A percentile compares a stretch with the other conserved stretches of the same genome.
phyloP scores from a whole-genome alignment of 2,113 vertebrate genomes.

The Catharus fuscescens region DNA sequence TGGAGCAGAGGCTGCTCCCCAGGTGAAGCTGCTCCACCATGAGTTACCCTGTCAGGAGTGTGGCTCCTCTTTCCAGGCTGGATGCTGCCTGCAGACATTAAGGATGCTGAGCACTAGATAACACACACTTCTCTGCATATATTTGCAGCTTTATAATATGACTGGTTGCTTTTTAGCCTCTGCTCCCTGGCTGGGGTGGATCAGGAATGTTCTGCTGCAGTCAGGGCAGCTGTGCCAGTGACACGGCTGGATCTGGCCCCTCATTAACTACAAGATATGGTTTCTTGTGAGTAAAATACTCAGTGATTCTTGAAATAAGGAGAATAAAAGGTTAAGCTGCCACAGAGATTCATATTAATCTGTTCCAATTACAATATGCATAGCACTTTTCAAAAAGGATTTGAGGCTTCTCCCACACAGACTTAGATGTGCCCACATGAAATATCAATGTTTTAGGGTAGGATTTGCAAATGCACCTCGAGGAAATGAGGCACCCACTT shows the following conservation, averaged over 20 bases:
- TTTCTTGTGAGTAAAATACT: background rate
- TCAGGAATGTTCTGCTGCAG: background rate
- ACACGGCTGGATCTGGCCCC: background rate
- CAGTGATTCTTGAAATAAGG: background rate
- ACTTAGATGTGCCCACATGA: background rate
- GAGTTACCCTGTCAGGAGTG: background rate
- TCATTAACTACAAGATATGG: background rate
- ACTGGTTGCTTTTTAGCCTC: background rate
- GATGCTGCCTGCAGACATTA: background rate
- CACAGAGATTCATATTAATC: slow-evolving; percentile 38
- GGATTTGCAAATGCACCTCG: slow-evolving; percentile 30
- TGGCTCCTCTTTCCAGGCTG: background rate
- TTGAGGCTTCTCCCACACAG: slow-evolving; percentile 31
- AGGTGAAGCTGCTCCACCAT: background rate
- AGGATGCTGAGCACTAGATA: background rate
- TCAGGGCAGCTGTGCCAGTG: background rate
- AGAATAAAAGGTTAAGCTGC: slow-evolving; percentile 46
- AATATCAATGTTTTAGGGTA: slow-evolving; percentile 9
- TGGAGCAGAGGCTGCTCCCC: background rate
- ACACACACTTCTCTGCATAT: background rate
- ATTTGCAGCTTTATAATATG: slow-evolving; percentile 13
- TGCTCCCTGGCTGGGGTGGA: background rate
- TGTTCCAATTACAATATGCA: slow-evolving; percentile 44
- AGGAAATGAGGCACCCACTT: slow-evolving; percentile 14
- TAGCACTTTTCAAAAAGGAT: slow-evolving; percentile 28